Base-by-base conservation (phyloP, 2,113 vertebrate genomes). In the Poeciliopsis prolifica region DNA sequence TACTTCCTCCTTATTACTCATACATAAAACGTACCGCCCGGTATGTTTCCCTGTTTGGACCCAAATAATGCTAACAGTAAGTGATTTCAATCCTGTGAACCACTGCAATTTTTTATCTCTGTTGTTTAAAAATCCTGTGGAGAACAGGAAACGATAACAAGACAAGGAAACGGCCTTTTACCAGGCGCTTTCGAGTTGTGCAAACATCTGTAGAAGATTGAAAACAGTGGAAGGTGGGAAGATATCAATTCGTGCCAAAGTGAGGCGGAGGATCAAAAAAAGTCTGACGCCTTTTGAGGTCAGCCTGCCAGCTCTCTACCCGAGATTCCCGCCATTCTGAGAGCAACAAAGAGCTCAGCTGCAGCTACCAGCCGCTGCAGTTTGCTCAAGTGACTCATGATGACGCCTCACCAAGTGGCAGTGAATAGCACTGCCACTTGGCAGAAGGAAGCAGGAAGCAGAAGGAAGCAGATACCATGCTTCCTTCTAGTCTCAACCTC, bases 281-380 rank as follows among this genome's bases (percentile, higher is more conserved):
- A 33, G 40, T 85, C 31, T 22, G 13, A 69, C 58, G 75, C 42
- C 68, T 24, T 71, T 83, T 84, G 83, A 83, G 65, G 60, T 72
- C 75, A 37, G 30, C 35, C 58, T 24, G 1, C 48, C 60, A 42
- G 62, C 64, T 70, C 65, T 61, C 70, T 3, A 19, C 54, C 11
- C 19, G 62, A 68, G 37, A 82, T 87, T 91, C 65, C 74, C 73
- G 60, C 85, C 77, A 28, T 35, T 74, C 62, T 1, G 24, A 65
- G 68, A 60, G n/a, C 35, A 75, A 67, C 44, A 6, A 89, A 69
- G 88, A 87, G 73, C 68, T 67, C 24, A 15, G 37, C 78, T 61
- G 73, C 77, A 77, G 65, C 68, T 74, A 72, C 73, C 19, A 3
- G 30, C 68, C 77, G 35, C 44, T 72, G 68, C 3, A 68, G 79